Conservation (phyloP, 2,888 invertebrate genomes). For the Antheraea yamamai region DNA sequence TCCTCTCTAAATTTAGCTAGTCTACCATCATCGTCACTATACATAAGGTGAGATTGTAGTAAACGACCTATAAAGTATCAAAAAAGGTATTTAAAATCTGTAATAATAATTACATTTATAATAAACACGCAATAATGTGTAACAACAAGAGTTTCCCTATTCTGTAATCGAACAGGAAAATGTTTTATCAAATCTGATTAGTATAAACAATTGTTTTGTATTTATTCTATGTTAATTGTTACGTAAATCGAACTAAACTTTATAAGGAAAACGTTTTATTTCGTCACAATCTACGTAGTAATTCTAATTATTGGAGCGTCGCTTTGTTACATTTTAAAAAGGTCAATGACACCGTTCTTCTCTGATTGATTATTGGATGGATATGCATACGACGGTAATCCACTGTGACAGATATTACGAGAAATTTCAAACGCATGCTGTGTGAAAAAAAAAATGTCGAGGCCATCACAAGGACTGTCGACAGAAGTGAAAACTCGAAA, state of each 20-base stretch:
- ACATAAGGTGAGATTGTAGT: too few relatives aligned
- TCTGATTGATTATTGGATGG: background rate
- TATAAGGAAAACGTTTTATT: slow-evolving; percentile 7
- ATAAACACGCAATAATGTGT: background rate
- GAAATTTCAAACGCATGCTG: too few relatives aligned
- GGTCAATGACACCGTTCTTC: background rate
- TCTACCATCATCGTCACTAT: too few relatives aligned
- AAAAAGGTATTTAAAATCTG: too few relatives aligned
- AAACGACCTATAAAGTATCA: too few relatives aligned
- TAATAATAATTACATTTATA: background rate
- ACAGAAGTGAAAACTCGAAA: too few relatives aligned
- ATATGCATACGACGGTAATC: too few relatives aligned
- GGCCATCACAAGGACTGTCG: too few relatives aligned
- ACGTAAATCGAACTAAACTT: background rate
- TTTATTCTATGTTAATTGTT: slow-evolving; percentile 10
- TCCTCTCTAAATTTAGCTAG: too few relatives aligned
- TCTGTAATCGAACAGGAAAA: background rate
- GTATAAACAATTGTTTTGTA: background rate
- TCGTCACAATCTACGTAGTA: background rate
- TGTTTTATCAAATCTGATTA: slow-evolving; percentile 12
- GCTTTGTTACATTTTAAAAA: background rate
- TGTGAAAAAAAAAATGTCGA: too few relatives aligned
- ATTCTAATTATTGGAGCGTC: background rate
- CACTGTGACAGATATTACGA: too few relatives aligned
- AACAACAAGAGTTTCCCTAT: slow-evolving; percentile 4